Evolutionary conservation across 2,113 vertebrate species (phyloP), one percentile per base, ranked within the genome.

Genomic region (Sorex fumeus): DNA sequence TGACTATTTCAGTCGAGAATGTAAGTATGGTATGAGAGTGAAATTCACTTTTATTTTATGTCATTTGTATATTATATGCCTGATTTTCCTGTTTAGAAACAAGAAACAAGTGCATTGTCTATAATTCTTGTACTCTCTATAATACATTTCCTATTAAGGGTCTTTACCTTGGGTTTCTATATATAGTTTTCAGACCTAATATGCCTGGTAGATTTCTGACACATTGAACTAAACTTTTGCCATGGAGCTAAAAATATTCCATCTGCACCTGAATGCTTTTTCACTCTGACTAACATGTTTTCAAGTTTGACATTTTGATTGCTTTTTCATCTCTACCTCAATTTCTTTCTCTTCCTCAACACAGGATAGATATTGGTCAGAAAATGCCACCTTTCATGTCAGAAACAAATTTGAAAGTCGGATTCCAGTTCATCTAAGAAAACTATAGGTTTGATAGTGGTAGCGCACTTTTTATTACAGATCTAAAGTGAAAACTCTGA

Each of bases 161-260:
- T 30, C 53, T 91, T 78, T 71, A 74, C 7, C 57, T 90, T 74
- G 80, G 8, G 23, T 30, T 82, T 12, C 2, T 91, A 6, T 36
- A 34, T 8, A 79, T 91, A 50, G 15, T 69, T 47, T 76, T 95
- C 67, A 40, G 40, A 40, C 7, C 7, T 40, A 7, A 40, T 4
- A 3, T 40, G 40, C 40, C 40, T 40, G 40, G 7, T 40, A 67
- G 90, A n/a, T n/a, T 8, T 82, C 12, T 94, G 84, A 85, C 40
- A 40, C 40, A 66, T 75, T 76, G 47, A 88, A 82, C 30, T 28
- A 45, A 93, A 0, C 4, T 40, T 92, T 94, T 96, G 9, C 1
- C 84, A 64, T 47, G 74, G 66, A 95, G 40, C 45, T 92, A 92
- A 92, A 95, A 62, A 88, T 95, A 53, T 95, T 32, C 28, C 53